Evolutionary conservation across 2,888 invertebrate genomes (phyloP).

Genomic region (Calliphora vomitoria): DNA sequence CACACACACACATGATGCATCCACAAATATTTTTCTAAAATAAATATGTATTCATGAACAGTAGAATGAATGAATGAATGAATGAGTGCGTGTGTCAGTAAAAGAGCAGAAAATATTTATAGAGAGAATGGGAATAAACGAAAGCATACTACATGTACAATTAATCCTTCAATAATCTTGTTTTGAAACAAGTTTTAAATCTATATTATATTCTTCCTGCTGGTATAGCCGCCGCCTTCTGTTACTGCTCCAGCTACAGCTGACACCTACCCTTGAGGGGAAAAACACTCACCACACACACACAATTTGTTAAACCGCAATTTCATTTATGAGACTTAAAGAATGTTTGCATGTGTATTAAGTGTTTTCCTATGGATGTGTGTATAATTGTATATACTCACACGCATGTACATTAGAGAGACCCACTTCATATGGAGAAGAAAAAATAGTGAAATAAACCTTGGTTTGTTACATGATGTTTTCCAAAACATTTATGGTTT

Average conservation of each 20-base stretch:
- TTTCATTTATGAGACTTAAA: conserved; percentile 48
- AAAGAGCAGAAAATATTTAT: not conserved
- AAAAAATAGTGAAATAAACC: no score
- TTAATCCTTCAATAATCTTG: conserved; percentile 54
- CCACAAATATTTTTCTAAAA: not conserved
- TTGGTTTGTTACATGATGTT: no score
- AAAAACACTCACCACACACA: not conserved
- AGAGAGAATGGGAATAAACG: not conserved
- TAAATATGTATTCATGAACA: not conserved
- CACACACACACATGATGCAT: not conserved
- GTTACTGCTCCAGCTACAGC: not conserved
- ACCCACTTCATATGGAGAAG: no score
- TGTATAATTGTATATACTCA: not conserved
- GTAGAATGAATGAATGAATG: not conserved
- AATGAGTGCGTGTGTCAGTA: not conserved
- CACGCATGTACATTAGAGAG: no score
- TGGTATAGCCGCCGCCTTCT: not conserved
- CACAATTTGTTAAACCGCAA: conserved; percentile 11
- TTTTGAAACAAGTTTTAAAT: conserved; percentile 49
- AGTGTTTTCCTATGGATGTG: not conserved
- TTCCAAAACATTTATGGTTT: no score
- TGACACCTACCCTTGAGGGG: not conserved
- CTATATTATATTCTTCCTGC: conserved; percentile 10
- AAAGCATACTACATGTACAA: not conserved
- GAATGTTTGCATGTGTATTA: conserved; percentile 11